Conservation (phyloP, 2,888 invertebrate species). For the Ophion ventricosus region DNA sequence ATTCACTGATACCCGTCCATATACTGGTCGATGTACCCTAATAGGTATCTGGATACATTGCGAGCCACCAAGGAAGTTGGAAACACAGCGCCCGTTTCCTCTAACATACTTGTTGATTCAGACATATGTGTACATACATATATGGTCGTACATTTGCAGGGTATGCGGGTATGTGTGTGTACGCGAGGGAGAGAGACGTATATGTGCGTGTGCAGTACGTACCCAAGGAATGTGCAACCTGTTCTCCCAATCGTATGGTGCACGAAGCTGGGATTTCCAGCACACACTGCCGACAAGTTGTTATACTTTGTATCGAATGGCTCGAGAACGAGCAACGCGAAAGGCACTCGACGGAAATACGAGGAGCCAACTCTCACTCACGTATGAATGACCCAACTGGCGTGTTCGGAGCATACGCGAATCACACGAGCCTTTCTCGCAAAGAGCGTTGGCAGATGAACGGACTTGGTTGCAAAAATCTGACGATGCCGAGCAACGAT, state of each 20-base stretch:
- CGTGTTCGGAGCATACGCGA: not conserved
- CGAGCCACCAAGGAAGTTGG: too few relatives aligned
- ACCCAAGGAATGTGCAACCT: constrained; percentile 6
- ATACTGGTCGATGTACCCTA: too few relatives aligned
- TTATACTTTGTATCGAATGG: constrained; percentile 59
- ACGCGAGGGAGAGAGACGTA: not conserved
- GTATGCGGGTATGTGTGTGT: too few relatives aligned
- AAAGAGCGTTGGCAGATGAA: constrained; percentile 15
- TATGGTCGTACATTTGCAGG: too few relatives aligned
- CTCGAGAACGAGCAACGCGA: constrained; percentile 10
- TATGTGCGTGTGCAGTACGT: not conserved
- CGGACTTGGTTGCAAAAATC: constrained; percentile 15
- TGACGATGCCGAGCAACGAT: constrained; percentile 12
- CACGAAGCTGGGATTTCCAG: constrained; percentile 18
- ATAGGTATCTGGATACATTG: too few relatives aligned
- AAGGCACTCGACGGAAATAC: constrained; percentile 43
- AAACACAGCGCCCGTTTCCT: too few relatives aligned
- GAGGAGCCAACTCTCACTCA: constrained; percentile 22
- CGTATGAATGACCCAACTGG: not conserved
- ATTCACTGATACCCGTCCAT: too few relatives aligned
- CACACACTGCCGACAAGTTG: constrained; percentile 54
- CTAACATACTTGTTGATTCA: too few relatives aligned
- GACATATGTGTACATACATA: too few relatives aligned
- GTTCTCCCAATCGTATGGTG: constrained; percentile 33
- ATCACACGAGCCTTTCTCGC: constrained; percentile 18